Evolutionary conservation across 35 echinoderm and acorn worm species (phyloP).

Genomic region (Anneissia japonica): DNA sequence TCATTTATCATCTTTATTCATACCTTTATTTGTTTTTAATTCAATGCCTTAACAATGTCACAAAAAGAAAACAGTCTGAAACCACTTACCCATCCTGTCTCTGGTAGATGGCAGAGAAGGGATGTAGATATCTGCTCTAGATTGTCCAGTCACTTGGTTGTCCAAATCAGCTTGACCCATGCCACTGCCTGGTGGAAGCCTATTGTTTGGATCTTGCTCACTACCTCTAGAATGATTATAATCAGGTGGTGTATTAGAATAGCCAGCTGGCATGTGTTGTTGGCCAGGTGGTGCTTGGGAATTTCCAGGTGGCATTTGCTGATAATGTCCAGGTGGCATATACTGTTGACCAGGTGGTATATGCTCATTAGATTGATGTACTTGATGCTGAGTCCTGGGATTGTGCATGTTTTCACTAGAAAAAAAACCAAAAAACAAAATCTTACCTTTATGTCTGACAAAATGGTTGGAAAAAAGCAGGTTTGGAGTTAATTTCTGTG

Average conservation of each 20-base stretch:
- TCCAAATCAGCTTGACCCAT: neutral
- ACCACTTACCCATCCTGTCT: neutral
- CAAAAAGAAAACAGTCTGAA: too few relatives aligned
- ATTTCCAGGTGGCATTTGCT: neutral
- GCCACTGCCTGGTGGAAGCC: neutral
- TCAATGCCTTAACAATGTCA: too few relatives aligned
- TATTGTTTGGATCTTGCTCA: neutral
- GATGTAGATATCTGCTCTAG: conserved; percentile 63
- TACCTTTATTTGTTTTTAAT: too few relatives aligned
- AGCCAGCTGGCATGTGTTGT: neutral
- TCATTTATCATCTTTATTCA: too few relatives aligned
- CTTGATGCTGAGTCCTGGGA: neutral
- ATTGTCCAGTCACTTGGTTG: neutral
- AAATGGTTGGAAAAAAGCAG: too few relatives aligned
- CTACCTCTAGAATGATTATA: neutral
- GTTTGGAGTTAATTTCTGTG: too few relatives aligned
- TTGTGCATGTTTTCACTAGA: too few relatives aligned
- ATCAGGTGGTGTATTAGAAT: neutral
- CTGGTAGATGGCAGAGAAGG: conserved; percentile 38
- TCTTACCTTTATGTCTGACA: too few relatives aligned
- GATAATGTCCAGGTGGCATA: neutral
- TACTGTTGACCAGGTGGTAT: neutral
- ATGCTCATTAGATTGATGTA: neutral
- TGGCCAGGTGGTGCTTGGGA: neutral
- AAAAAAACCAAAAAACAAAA: too few relatives aligned